Conservation (phyloP, 2,113 vertebrate species). For the Petrocephalus zakoni region DNA sequence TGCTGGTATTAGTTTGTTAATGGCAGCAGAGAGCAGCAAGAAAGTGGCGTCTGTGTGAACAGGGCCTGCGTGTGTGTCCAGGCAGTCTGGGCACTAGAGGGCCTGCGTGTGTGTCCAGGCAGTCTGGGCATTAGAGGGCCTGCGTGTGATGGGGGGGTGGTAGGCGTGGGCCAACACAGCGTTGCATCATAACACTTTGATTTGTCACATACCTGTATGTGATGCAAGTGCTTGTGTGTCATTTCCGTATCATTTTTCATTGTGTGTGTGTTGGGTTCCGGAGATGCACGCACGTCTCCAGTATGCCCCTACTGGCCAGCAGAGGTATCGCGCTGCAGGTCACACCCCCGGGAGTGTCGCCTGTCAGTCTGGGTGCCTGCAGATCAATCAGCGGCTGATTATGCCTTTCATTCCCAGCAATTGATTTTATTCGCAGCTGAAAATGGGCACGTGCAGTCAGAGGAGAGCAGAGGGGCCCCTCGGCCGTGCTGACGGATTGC, state of each 20-base stretch:
- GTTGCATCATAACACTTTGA: background rate
- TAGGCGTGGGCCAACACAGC: background rate
- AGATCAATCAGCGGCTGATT: constrained; percentile 55
- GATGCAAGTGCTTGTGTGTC: background rate
- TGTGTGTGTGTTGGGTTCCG: constrained; percentile 19
- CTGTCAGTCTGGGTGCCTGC: constrained; percentile 45
- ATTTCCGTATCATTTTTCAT: background rate
- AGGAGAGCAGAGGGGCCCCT: constrained; percentile 23
- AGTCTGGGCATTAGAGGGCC: background rate
- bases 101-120: background rate
- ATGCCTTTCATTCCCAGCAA: constrained; percentile 51
- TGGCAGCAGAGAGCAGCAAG: background rate
- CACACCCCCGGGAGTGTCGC: constrained; percentile 39
- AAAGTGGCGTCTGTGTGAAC: background rate
- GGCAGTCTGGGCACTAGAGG: background rate
- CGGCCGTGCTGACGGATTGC: constrained; percentile 46
- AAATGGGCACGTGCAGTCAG: constrained; percentile 51
- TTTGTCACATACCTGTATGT: constrained; percentile 20
- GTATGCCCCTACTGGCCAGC: constrained; percentile 26
- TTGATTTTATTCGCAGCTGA: constrained; percentile 54
- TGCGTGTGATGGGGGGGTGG: background rate
- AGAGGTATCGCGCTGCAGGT: constrained; percentile 43
- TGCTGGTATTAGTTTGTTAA: background rate
- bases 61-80: background rate
- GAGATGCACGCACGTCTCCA: constrained; percentile 3